Conservation (phyloP, 1,140 invertebrate genomes). For the Drosophila setifemur region DNA sequence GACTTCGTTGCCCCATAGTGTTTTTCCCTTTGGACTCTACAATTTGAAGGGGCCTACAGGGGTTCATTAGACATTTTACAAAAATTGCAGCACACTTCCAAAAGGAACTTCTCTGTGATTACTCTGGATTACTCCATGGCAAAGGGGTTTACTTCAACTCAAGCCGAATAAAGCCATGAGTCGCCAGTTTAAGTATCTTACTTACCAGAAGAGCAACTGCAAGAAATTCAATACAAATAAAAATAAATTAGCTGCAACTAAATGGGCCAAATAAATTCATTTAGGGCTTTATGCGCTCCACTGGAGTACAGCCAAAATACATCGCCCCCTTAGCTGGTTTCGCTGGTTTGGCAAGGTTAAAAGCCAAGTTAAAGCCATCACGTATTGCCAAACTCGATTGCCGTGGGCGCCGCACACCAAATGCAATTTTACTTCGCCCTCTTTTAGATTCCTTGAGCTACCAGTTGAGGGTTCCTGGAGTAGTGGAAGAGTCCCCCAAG, state of each 20-base stretch:
- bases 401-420: conserved; percentile 16
- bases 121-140: conserved; percentile 34
- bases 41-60: conserved; percentile 42
- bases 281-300: conserved; percentile 62
- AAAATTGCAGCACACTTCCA: conserved; percentile 57
- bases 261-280: conserved; percentile 76
- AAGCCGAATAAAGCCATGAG: conserved; percentile 11
- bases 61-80: conserved; percentile 66
- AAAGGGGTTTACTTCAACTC: conserved; percentile 1
- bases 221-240: conserved; percentile 70
- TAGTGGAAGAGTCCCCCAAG: conserved; percentile 5
- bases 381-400: conserved; percentile 41
- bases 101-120: conserved; percentile 43
- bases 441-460: not conserved
- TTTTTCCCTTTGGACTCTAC: conserved; percentile 7
- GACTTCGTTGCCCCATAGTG: not conserved
- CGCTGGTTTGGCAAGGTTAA: conserved; percentile 13
- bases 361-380: conserved; percentile 39
- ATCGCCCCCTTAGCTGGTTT: conserved; percentile 12
- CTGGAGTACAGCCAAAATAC: conserved; percentile 34
- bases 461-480: not conserved
- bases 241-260: conserved; percentile 66
- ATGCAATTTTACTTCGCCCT: conserved; percentile 29
- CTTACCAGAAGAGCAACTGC: conserved; percentile 17
- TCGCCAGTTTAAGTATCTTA: conserved; percentile 13